Base-by-base conservation (phyloP, 2,888 invertebrate species). In the Tenthredo mesomela region DNA sequence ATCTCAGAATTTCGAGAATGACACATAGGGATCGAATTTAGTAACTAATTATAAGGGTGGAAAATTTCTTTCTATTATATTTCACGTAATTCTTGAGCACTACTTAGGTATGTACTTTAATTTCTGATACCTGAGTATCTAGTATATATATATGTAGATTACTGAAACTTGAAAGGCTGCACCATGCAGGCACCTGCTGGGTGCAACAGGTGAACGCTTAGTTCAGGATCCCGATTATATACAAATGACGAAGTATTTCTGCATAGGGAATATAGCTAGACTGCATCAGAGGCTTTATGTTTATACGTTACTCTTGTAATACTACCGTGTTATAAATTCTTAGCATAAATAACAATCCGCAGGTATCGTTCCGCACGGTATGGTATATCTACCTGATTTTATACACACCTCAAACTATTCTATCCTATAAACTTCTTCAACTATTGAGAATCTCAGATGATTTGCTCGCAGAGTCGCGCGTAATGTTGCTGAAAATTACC, bases 401-500 rank as follows among this genome's bases (percentile, higher is more conserved):
- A 70, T 33, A 70, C 70, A 29, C 33, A 67, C 67, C 67, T 67
- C 25, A 33, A 67, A 67, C 67, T 67, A 67, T 67, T 33, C 12
- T 29, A 65, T 67, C 12, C 33, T 25, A 67, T 67, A 67, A 67
- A 67, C 67, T 67, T 67, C 67, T 67, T 67, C 21, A 73, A 43
- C 43, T 1, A 73, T 73, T 3, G 73, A 21, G 40, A 73, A 73
- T 73, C 73, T 21, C 40, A 25, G 73, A 77, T 77, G 37, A 77
- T 77, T 77, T 77, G 77, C 54, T 50, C 29, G n/a, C n/a, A n/a
- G n/a, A n/a, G n/a, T n/a, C n/a, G 77, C 47, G 29, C 77, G 47
- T 54, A 77, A 77, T 77, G 77, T 77, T 77, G 50, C 77, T 77
- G 77, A 77, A 77, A 77, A 77, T 77, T 77, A 77, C 73, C 73